Evolutionary conservation across 2,797 vertebrate genomes (phyloP).

Genomic region (Pseudochromis fuscus): DNA sequence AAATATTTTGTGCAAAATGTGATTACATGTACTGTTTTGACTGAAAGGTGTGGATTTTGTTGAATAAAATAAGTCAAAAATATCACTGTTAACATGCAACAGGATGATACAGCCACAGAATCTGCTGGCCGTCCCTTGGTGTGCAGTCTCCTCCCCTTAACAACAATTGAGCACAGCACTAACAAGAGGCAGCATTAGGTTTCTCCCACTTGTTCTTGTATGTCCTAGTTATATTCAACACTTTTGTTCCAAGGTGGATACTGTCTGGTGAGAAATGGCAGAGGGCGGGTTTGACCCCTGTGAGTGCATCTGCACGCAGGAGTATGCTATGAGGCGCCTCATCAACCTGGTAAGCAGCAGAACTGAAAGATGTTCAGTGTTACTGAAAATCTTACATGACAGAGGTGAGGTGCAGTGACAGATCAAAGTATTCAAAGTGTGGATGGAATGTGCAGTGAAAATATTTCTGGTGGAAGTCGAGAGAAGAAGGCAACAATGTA

Average conservation of each 20-base stretch:
- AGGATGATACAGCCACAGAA: not conserved
- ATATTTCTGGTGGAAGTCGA: not conserved
- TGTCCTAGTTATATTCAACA: slow-evolving; percentile 23
- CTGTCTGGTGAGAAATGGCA: slow-evolving; percentile 87
- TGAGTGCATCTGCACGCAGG: slow-evolving; percentile 97
- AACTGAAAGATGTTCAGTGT: not conserved
- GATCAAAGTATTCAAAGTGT: slow-evolving; percentile 15
- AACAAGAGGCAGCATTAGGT: slow-evolving; percentile 42
- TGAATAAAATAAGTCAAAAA: not conserved
- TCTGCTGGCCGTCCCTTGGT: slow-evolving; percentile 30
- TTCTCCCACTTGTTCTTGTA: slow-evolving; percentile 40
- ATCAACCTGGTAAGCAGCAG: slow-evolving; percentile 93
- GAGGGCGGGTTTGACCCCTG: slow-evolving; percentile 98
- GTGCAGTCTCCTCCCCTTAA: slow-evolving; percentile 68
- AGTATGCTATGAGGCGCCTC: slow-evolving; percentile 96
- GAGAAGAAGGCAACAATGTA: not conserved
- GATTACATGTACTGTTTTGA: too few species aligned
- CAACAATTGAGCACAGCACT: slow-evolving; percentile 43
- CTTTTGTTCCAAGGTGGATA: slow-evolving; percentile 57
- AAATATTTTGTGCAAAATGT: too few species aligned
- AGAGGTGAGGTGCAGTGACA: not conserved
- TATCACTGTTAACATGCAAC: not conserved
- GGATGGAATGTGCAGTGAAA: slow-evolving; percentile 7
- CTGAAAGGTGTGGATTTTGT: too few species aligned
- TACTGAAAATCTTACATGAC: not conserved